Evolutionary conservation across 2,113 vertebrate species (phyloP).

Genomic region (Columba janthina): DNA sequence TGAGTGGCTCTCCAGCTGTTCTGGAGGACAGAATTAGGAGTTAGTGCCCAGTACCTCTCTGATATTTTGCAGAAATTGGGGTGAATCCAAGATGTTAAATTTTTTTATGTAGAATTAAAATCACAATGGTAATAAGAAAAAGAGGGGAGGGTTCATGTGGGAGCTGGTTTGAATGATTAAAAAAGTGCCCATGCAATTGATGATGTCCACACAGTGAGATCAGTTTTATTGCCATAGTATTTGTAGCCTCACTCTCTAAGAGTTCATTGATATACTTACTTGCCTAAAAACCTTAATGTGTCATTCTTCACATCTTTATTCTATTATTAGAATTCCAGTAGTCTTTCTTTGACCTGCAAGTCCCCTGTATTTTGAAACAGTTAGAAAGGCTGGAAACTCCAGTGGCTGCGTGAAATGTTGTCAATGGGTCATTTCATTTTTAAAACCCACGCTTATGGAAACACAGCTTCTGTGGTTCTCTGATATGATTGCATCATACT

Average conservation of each 20-base stretch:
- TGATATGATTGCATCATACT: constrained; percentile 1
- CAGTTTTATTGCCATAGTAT: background rate
- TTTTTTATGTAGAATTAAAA: background rate
- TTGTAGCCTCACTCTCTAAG: background rate
- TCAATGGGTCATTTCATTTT: background rate
- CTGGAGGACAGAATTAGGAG: background rate
- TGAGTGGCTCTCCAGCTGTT: background rate
- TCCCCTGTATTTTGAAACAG: background rate
- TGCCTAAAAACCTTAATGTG: background rate
- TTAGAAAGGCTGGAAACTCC: background rate
- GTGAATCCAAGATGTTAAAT: background rate
- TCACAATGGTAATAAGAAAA: background rate
- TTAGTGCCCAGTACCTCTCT: background rate
- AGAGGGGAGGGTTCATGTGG: background rate
- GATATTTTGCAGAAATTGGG: background rate
- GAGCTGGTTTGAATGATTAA: background rate
- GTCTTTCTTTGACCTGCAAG: background rate
- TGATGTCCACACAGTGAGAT: background rate
- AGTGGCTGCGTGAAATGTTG: background rate
- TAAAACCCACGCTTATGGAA: background rate
- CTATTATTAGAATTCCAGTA: background rate
- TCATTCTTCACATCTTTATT: background rate
- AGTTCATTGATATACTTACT: background rate
- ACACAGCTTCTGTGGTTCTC: background rate
- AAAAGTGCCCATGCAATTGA: background rate